Evolutionary conservation across 2,888 invertebrate genomes (phyloP), one percentile per base, ranked within the genome.

Genomic region (Dusona sp.): DNA sequence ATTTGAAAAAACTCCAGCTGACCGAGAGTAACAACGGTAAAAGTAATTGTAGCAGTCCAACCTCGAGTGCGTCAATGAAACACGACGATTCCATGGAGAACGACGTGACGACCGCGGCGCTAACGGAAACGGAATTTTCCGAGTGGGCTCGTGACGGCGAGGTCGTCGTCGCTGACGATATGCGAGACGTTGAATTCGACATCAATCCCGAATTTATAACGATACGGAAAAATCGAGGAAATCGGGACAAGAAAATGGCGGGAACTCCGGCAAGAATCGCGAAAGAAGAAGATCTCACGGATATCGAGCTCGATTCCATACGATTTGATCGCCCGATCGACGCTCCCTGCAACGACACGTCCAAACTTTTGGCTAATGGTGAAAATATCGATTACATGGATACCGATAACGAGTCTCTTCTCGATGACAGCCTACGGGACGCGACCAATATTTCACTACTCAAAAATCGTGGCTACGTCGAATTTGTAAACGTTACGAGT

Each of bases 351-450:
- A 93, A 92, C 70, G 93, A 92, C 38, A 92, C 92, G 4, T 94
- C 94, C 4, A 93, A 94, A 33, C 90, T 93, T 13, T 88, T 94
- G 36, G 91, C 91, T 1, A 92, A 92, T 29, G 97, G 97, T 75
- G 97, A 97, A 89, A 97, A 97, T 91, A 97, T 98, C 88, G 98
- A 98, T 92, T 98, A 97, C 92, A 98, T 97, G 95, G 98, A 98
- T 92, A 97, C 97, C 0, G 98, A 97, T 0, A 97, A 97, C 0
- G 97, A 97, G 91, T 97, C 97, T n/a, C 96, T 97, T 29, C 96
- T 96, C 22, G 94, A 97, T 4, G 97, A 97, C 90, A 96, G 95
- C 19, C 94, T 95, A 51, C 93, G 94, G 74, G 95, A 96, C 6
- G 95, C 95, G 48, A 94, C 95, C 0, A 96, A 96, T 85, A 94